phyloP scores from a whole-genome alignment of 2,888 invertebrate genomes.

The Molorchus minor region DNA sequence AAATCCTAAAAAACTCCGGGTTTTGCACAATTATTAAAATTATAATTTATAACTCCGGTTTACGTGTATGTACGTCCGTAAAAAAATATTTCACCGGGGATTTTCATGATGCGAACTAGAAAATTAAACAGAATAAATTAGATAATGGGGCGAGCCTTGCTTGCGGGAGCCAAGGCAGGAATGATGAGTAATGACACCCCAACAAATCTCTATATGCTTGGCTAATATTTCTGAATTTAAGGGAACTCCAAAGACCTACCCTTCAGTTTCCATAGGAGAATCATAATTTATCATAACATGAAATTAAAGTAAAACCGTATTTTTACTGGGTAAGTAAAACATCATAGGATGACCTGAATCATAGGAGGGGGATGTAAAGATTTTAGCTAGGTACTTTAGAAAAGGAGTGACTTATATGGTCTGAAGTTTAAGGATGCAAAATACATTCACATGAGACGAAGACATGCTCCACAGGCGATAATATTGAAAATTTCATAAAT shows the following conservation, averaged over 20 bases:
- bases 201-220: conserved; percentile 11
- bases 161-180: background rate
- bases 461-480: too few relatives aligned
- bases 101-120: conserved; percentile 16
- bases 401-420: too few relatives aligned
- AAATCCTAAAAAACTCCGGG: background rate
- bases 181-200: conserved; percentile 12
- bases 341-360: background rate
- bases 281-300: background rate
- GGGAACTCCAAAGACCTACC: conserved; percentile 1
- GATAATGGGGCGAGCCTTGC: conserved; percentile 7
- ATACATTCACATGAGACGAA: too few relatives aligned
- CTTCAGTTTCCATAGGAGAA: background rate
- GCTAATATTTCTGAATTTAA: conserved; percentile 12
- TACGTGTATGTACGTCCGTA: background rate
- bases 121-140: conserved; percentile 18
- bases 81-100: conserved; percentile 5
- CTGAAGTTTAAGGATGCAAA: too few relatives aligned
- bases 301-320: background rate
- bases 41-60: background rate
- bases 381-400: too few relatives aligned
- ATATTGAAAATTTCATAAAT: too few relatives aligned
- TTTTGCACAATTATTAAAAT: background rate
- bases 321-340: background rate
- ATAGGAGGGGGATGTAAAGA: too few relatives aligned